Conservation (phyloP, 2,797 vertebrate species). For the Rhinichthys osculus region DNA sequence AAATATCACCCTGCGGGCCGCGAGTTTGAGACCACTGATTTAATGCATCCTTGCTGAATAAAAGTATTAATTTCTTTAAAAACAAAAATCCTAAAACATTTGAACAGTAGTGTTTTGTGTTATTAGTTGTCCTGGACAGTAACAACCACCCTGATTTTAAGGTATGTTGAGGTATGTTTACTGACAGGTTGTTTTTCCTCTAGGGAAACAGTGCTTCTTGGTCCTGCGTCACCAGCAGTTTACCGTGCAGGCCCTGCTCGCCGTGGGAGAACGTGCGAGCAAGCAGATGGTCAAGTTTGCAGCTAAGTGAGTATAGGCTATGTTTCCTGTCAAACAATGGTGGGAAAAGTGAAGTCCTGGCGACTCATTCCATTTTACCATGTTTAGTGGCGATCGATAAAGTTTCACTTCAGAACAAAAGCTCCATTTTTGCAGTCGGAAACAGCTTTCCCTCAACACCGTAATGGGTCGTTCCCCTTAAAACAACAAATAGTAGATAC, state of each 20-base stretch:
- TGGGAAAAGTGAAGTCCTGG: conserved; percentile 89
- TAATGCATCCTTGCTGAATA: neutral
- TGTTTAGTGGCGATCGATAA: conserved; percentile 79
- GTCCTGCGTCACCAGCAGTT: conserved; percentile 99
- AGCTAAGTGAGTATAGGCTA: conserved; percentile 96
- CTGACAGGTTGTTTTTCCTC: conserved; percentile 62
- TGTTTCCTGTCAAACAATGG: conserved; percentile 97
- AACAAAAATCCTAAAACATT: neutral
- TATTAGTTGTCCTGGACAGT: neutral
- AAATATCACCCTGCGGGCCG: too few species aligned
- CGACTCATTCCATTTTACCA: conserved; percentile 87
- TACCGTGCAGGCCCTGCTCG: conserved; percentile 94
- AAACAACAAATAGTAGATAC: conserved; percentile 70
- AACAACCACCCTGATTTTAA: neutral
- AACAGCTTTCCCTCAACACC: conserved; percentile 58
- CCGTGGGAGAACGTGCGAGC: conserved; percentile 97
- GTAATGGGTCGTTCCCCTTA: conserved; percentile 75
- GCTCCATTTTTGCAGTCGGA: conserved; percentile 63
- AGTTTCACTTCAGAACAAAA: conserved; percentile 76
- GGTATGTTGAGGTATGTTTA: neutral
- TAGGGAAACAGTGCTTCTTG: conserved; percentile 98
- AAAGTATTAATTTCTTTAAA: neutral
- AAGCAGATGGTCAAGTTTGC: conserved; percentile 99
- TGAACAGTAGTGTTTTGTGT: too few species aligned
- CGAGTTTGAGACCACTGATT: too few species aligned